Evolutionary conservation across 1,140 invertebrate species (phyloP).

Genomic region (Magallana ariakensis): DNA sequence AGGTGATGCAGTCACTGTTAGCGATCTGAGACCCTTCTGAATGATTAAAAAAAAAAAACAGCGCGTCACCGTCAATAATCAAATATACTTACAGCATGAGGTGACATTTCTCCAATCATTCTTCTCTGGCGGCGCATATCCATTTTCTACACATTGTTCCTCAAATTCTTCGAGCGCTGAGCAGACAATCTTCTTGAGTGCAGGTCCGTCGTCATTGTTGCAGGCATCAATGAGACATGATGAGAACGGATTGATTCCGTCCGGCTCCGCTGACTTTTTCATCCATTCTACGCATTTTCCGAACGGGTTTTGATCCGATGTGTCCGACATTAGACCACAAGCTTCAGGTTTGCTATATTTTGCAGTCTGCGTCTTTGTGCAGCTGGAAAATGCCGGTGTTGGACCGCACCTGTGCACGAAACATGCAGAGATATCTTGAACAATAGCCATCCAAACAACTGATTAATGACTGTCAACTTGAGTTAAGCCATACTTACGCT

Average conservation of each 20-base stretch:
- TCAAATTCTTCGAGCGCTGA: conserved; percentile 55
- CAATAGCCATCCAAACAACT: no score
- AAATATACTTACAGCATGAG: not conserved
- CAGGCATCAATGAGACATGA: conserved; percentile 4
- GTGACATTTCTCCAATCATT: conserved; percentile 8
- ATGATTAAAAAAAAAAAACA: no score
- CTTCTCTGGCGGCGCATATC: not conserved
- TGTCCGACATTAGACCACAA: not conserved
- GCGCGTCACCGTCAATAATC: no score
- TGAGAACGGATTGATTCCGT: not conserved
- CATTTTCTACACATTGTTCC: conserved; percentile 53
- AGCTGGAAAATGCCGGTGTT: not conserved
- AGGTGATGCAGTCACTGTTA: no score
- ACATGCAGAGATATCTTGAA: no score
- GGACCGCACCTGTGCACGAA: no score
- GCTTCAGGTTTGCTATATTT: not conserved
- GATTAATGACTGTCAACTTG: no score
- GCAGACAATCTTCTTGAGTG: conserved; percentile 42
- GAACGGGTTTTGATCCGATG: not conserved
- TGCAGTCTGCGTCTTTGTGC: not conserved
- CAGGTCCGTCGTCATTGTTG: not conserved
- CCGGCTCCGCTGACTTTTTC: not conserved
- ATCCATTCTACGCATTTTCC: not conserved
- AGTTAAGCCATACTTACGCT: no score
- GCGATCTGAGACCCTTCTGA: no score